phyloP scores from a whole-genome alignment of 2,888 invertebrate genomes.

The Diarsia dahlii region DNA sequence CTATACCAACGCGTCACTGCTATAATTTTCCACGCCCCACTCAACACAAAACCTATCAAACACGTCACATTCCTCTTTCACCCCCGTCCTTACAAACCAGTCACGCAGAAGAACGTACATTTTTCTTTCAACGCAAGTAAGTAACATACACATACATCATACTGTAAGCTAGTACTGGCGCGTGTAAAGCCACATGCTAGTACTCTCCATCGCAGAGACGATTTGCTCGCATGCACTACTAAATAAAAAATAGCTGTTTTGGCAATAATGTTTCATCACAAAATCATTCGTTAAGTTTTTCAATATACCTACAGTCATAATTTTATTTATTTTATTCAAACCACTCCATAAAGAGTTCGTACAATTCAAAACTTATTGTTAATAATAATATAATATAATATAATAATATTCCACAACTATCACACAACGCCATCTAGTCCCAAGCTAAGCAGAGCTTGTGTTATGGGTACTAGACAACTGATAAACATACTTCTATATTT shows the following conservation, averaged over 20 bases:
- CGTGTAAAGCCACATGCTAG: constrained; percentile 24
- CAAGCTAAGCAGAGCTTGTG: too few relatives aligned
- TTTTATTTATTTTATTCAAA: too few relatives aligned
- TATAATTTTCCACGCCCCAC: neutral
- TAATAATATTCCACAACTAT: too few relatives aligned
- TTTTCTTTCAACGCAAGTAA: constrained; percentile 19
- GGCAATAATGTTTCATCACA: neutral
- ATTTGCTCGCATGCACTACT: constrained; percentile 56
- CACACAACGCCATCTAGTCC: too few relatives aligned
- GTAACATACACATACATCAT: neutral
- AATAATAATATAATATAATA: too few relatives aligned
- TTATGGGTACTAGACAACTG: too few relatives aligned
- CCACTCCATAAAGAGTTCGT: too few relatives aligned
- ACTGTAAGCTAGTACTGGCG: neutral
- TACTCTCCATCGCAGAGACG: neutral
- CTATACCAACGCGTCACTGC: neutral
- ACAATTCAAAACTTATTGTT: too few relatives aligned
- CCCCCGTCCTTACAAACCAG: constrained; percentile 5
- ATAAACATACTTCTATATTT: too few relatives aligned
- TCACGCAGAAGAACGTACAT: constrained; percentile 25
- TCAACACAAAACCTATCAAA: neutral
- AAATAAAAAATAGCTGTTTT: neutral
- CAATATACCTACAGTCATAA: too few relatives aligned
- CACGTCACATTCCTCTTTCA: constrained; percentile 25
- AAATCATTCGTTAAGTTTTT: too few relatives aligned